These are phyloP conservation scores for Tachuris rubrigastra DNA, from an alignment of 2,113 vertebrate genomes.

Conservation along the genomic window DNA sequence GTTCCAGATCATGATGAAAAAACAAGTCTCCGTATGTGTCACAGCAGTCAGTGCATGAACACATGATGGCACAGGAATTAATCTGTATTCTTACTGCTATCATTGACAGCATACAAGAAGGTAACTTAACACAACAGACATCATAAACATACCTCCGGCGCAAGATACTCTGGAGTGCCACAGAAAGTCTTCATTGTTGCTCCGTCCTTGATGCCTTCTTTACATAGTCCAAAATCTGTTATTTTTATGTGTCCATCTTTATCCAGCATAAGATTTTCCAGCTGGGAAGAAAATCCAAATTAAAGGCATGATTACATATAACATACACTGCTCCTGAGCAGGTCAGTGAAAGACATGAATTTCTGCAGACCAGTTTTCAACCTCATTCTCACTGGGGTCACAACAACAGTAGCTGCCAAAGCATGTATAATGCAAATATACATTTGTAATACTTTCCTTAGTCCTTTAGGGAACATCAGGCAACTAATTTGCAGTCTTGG, in stretches of 20 bases:
- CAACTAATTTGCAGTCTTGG: neutral
- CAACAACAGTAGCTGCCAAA: neutral
- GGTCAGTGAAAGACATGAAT: neutral
- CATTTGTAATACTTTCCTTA: neutral
- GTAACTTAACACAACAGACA: neutral
- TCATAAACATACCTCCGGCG: slow-evolving; percentile 85
- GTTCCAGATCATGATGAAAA: neutral
- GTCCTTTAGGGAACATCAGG: neutral
- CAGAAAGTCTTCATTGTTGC: slow-evolving; percentile 99
- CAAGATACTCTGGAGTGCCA: slow-evolving; percentile 96
- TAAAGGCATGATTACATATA: neutral
- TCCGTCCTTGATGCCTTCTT: slow-evolving; percentile 96
- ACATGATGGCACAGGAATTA: neutral
- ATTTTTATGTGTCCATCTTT: slow-evolving; percentile 98
- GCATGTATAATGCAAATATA: neutral
- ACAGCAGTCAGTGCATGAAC: neutral
- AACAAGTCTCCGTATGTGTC: neutral
- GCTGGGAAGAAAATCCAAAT: slow-evolving; percentile 67
- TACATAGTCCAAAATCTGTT: slow-evolving; percentile 96
- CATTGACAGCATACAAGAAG: neutral
- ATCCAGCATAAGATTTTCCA: slow-evolving; percentile 98
- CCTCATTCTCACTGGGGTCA: neutral
- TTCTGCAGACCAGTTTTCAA: neutral
- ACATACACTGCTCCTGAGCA: neutral
- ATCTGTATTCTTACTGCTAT: neutral